Conservation (phyloP, 2,113 vertebrate genomes). For the Bufo bufo region DNA sequence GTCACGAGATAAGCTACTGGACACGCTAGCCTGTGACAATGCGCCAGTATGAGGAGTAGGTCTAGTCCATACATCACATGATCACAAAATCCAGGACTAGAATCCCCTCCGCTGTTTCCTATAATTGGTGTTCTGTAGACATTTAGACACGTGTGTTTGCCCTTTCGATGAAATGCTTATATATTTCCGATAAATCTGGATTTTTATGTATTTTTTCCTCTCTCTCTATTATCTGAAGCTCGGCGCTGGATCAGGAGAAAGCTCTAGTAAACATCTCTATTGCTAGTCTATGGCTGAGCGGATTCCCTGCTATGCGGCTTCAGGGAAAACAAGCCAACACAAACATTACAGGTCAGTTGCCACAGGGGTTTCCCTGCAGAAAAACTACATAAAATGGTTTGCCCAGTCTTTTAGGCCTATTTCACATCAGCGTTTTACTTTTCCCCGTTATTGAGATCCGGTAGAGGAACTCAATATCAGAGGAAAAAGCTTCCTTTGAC, state of each 20-base stretch:
- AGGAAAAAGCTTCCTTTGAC: too few relatives aligned
- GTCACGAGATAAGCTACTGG: neutral
- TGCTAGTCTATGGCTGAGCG: neutral
- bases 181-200: neutral
- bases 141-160: too few relatives aligned
- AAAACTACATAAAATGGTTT: neutral
- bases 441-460: too few relatives aligned
- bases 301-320: neutral
- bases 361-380: conserved; percentile 2
- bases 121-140: too few relatives aligned
- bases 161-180: too few relatives aligned
- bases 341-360: neutral
- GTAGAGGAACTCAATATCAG: too few relatives aligned
- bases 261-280: neutral
- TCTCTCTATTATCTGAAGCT: neutral
- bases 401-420: too few relatives aligned
- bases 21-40: neutral
- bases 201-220: neutral
- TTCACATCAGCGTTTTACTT: too few relatives aligned
- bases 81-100: too few relatives aligned
- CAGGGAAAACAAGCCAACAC: conserved; percentile 8
- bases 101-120: too few relatives aligned
- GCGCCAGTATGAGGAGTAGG: neutral
- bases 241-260: neutral
- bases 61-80: too few relatives aligned